Evolutionary conservation across 2,113 vertebrate species (phyloP), one percentile per base, ranked within the genome.

Genomic region (Phocoena sinus): DNA sequence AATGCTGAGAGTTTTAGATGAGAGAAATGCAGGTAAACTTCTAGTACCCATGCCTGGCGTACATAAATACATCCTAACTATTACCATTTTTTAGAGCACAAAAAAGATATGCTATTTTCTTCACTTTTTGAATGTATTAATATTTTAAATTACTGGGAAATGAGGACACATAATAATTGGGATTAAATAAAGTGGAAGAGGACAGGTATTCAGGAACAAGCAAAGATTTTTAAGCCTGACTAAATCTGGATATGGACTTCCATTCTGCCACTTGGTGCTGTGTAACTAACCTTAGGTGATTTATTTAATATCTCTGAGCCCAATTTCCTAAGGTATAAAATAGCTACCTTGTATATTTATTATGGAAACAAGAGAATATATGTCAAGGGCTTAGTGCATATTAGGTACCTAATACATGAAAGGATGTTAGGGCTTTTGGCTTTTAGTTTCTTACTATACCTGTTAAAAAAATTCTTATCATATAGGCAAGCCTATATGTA

Each of bases 81-180:
- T 5, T 28, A 18, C 28, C 38, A 25, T 4, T 17, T 67, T 83
- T 92, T 60, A 65, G 41, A 91, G 20, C 17, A 20, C 14, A 83
- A 17, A 44, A 58, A 90, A 41, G 1, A 8, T 67, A 18, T 1
- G 18, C 50, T 68, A n/a, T 44, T 68, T 53, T 91, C 50, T 28
- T 50, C 9, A 10, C 9, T 63, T 94, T 89, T 65, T 74, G 50
- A 71, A 60, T 93, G 60, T 67, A 53, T 36, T 81, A 31, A 60
- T 65, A 91, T 92, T 95, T 92, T 87, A 36, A 65, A 58, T 94
- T 38, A 50, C 31, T 50, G 38, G 36, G 62, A 96, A 91, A 83
- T 77, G 10, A 65, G 3, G 21, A 50, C 5, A 36, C 13, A 2
- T 2, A 13, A 41, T 68, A 60, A 50, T 20, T 93, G 21, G 6